A percentile compares a stretch with the other conserved stretches of the same genome.
Evolutionary conservation across 2,888 invertebrate species (phyloP).

Genomic region (Drosophila histrio): DNA sequence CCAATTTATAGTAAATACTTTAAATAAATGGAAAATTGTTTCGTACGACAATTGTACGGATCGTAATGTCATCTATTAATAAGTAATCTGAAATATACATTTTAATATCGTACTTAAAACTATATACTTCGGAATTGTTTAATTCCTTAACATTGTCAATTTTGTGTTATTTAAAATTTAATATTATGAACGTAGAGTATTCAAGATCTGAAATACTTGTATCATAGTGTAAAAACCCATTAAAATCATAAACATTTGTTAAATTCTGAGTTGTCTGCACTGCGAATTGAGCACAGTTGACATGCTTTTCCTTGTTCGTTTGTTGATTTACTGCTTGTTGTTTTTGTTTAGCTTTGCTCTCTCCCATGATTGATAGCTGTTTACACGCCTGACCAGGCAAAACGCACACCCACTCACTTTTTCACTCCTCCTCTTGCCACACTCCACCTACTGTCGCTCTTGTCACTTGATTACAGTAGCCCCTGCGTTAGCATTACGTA

Average conservation of each 20-base stretch:
- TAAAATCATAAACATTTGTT: slow-evolving; percentile 15
- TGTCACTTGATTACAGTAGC: slow-evolving; percentile 25
- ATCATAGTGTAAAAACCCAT: background rate
- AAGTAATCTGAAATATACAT: no score
- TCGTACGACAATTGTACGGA: no score
- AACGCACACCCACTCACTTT: background rate
- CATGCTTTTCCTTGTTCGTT: slow-evolving; percentile 7
- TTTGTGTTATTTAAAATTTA: no score
- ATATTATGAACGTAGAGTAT: no score
- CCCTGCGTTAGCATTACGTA: slow-evolving; percentile 33
- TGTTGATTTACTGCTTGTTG: slow-evolving; percentile 24
- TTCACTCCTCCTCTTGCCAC: background rate
- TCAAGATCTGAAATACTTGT: background rate
- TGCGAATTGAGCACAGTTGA: slow-evolving; percentile 14
- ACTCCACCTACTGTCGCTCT: background rate
- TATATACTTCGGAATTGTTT: no score
- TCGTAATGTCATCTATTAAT: no score
- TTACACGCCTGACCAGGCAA: slow-evolving; percentile 46
- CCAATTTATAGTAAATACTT: no score
- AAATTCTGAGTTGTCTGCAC: background rate
- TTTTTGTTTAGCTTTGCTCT: slow-evolving; percentile 6
- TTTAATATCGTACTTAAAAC: no score
- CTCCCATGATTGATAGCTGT: slow-evolving; percentile 68
- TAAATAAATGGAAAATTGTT: no score
- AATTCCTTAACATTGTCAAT: no score